phyloP scores from a whole-genome alignment of 2,888 invertebrate species.

The Mimumesa dahlbomi region DNA sequence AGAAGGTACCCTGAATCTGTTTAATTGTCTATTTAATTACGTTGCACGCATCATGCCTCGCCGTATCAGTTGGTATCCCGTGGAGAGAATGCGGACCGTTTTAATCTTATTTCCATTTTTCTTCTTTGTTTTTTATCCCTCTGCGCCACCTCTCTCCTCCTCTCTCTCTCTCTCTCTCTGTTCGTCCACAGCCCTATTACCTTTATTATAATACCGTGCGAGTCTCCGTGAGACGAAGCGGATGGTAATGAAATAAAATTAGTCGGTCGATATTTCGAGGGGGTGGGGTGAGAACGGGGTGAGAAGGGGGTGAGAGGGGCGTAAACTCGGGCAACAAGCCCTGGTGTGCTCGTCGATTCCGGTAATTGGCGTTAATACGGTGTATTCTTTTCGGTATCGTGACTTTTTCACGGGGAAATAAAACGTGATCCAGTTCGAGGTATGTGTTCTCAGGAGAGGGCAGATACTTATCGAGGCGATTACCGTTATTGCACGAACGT shows the following conservation, averaged over 20 bases:
- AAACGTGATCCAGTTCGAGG: conserved; percentile 52
- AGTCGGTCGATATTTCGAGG: background rate
- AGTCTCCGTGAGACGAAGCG: too few relatives aligned
- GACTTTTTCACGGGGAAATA: conserved; percentile 47
- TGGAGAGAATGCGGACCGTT: conserved; percentile 3
- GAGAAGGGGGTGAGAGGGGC: background rate
- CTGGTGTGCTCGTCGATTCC: conserved; percentile 17
- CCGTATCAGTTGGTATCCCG: conserved; percentile 5
- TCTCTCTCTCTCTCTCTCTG: background rate
- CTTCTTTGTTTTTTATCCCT: background rate
- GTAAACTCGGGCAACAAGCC: background rate
- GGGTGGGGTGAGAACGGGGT: too few relatives aligned
- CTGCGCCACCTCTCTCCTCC: background rate
- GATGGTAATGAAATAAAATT: conserved; percentile 2
- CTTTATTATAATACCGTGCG: background rate
- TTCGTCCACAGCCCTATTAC: background rate
- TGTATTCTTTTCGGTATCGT: conserved; percentile 51
- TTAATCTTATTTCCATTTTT: conserved; percentile 22
- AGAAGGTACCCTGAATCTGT: conserved; percentile 43
- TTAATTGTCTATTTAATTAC: conserved; percentile 54
- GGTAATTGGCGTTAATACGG: conserved; percentile 55
- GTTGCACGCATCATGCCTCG: conserved; percentile 17
- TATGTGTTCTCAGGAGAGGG: conserved; percentile 49
- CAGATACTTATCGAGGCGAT: conserved; percentile 64
- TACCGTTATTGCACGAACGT: conserved; percentile 66